These are phyloP conservation scores for Cyrtodaria siliqua DNA, from an alignment of 2,888 invertebrate species.

Conservation along the genomic window DNA sequence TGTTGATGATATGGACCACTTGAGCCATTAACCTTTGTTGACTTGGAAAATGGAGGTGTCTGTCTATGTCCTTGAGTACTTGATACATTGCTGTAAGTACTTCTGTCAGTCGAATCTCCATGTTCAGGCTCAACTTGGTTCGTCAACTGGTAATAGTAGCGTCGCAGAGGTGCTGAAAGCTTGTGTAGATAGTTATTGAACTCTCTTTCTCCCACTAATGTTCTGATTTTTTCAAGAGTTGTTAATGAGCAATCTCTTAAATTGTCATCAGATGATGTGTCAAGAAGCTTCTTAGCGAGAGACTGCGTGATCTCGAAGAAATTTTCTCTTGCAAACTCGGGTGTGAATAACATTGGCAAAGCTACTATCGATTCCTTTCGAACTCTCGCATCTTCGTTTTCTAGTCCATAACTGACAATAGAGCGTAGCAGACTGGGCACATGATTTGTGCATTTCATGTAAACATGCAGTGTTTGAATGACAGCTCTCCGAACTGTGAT, in stretches of 20 bases:
- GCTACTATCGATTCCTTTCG: constrained; percentile 85
- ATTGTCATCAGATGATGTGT: constrained; percentile 81
- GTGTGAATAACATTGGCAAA: constrained; percentile 86
- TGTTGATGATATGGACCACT: too few species aligned
- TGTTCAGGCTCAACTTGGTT: constrained; percentile 60
- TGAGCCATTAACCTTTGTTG: constrained; percentile 1
- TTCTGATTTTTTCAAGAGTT: constrained; percentile 85
- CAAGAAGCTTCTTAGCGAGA: constrained; percentile 81
- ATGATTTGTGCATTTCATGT: constrained; percentile 86
- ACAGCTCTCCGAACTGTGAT: constrained; percentile 84
- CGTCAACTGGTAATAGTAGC: constrained; percentile 77
- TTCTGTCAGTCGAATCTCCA: constrained; percentile 33
- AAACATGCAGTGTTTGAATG: constrained; percentile 86
- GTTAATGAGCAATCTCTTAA: constrained; percentile 81
- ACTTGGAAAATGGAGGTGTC: constrained; percentile 51
- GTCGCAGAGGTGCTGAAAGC: constrained; percentile 76
- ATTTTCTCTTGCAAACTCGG: constrained; percentile 85
- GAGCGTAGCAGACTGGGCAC: constrained; percentile 84
- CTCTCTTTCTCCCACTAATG: constrained; percentile 84
- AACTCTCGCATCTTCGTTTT: constrained; percentile 82
- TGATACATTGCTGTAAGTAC: constrained; percentile 26
- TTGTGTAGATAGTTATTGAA: constrained; percentile 83
- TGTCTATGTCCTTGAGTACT: constrained; percentile 31
- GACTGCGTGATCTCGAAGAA: constrained; percentile 84
- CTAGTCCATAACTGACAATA: constrained; percentile 85